phyloP scores from a whole-genome alignment of 2,113 vertebrate species.

The Ictidomys tridecemlineatus region DNA sequence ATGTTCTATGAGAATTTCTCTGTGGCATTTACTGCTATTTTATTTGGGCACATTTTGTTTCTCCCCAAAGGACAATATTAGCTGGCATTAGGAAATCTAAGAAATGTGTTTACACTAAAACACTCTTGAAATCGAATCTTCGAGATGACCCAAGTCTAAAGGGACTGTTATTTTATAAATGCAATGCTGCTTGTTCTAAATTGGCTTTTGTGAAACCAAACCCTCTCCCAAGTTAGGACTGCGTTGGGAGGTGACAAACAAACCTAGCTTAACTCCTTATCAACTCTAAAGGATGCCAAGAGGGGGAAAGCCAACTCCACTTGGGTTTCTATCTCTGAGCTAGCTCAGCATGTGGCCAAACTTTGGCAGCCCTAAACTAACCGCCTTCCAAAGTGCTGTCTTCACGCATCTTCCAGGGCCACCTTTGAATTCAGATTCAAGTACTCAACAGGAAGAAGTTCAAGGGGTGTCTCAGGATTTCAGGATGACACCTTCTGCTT shows the following conservation, averaged over 20 bases:
- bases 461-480: neutral
- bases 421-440: neutral
- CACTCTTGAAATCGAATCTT: constrained; percentile 69
- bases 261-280: constrained; percentile 54
- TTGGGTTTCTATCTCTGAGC: neutral
- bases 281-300: neutral
- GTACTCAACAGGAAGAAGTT: neutral
- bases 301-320: neutral
- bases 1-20: constrained; percentile 45
- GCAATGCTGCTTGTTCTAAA: constrained; percentile 41
- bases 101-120: constrained; percentile 72
- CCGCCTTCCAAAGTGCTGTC: constrained; percentile 48
- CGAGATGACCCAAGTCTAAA: constrained; percentile 45
- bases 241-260: neutral
- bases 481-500: neutral
- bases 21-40: constrained; percentile 51
- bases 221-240: neutral
- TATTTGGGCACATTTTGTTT: constrained; percentile 66
- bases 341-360: neutral
- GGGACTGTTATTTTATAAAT: constrained; percentile 52
- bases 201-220: constrained; percentile 65
- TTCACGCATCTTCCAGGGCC: neutral
- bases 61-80: constrained; percentile 53
- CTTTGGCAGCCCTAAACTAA: neutral
- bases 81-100: constrained; percentile 62